Evolutionary conservation across 2,888 invertebrate genomes (phyloP), one percentile per base, ranked within the genome.

Genomic region (Ornithoptera alexandrae): DNA sequence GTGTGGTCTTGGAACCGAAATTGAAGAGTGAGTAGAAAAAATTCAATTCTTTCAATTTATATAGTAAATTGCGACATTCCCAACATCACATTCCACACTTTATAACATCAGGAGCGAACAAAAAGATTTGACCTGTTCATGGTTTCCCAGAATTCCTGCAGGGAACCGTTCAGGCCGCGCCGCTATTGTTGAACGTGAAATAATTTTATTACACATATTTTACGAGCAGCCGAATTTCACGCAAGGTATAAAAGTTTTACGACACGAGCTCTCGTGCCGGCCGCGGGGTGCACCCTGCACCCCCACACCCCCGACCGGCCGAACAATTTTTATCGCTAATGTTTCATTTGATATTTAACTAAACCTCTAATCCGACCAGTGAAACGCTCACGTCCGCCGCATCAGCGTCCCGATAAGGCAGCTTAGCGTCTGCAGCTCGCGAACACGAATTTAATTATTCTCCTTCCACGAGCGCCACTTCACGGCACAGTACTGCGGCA

Each of bases 201-300:
- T 85, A 82, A 85, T 85, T 85, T 87, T 88, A 87, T 85, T 84
- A 81, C 81, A 75, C 78, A 84, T 84, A 84, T 86, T 87, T 70
- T 70, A 70, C 66, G 69, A 70, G 17, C 69, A 66, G 50, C 58
- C 62, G 62, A 70, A 70, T 62, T 66, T 70, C 62, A 62, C 59
- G 62, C 62, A 62, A 10, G 22, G 10, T 57, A 58, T 70, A 70
- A 70, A 70, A 59, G 20, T 70, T 70, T 87, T 87, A 87, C 79
- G 83, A 77, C 77, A 71, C 78, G 77, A 81, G 80, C 81, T 58
- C 65, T 69, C 62, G 68, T 57, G 17, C 30, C 12, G 58, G 24
- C 30, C 18, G 60, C 65, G 57, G 62, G 62, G 56, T 39, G 62
- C 61, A 61, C 30, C 57, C 18, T 53, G 24, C 20, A 30, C 15